phyloP scores from a whole-genome alignment of 1,140 invertebrate genomes.

The Elysia chlorotica region DNA sequence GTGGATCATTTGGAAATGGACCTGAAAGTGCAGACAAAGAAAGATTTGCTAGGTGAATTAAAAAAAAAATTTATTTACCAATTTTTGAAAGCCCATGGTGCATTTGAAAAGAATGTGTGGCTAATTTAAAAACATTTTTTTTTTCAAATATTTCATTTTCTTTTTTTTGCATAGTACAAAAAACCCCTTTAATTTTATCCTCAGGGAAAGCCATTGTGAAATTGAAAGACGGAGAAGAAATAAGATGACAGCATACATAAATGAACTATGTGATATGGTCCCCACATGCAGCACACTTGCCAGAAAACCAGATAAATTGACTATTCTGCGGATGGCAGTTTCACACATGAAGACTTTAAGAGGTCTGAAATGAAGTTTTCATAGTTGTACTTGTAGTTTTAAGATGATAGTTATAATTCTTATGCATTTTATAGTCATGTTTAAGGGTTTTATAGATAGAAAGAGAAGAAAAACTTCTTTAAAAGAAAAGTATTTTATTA shows the following conservation, averaged over 20 bases:
- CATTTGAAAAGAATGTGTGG: too few species aligned
- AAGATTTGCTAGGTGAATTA: slow-evolving; percentile 82
- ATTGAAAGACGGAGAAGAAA: slow-evolving; percentile 96
- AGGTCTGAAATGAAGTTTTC: too few species aligned
- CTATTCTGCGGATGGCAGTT: slow-evolving; percentile 98
- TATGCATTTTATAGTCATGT: too few species aligned
- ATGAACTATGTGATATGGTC: slow-evolving; percentile 99
- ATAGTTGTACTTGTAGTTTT: too few species aligned
- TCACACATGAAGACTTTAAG: slow-evolving; percentile 97
- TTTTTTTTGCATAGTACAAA: too few species aligned
- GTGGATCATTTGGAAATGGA: slow-evolving; percentile 52
- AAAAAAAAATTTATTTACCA: too few species aligned
- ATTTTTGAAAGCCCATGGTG: too few species aligned
- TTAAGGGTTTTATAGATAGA: not conserved
- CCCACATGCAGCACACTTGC: slow-evolving; percentile 97
- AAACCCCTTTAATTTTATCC: too few species aligned
- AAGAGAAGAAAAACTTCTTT: not conserved
- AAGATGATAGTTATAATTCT: too few species aligned
- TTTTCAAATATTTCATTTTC: too few species aligned
- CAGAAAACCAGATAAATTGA: slow-evolving; percentile 98
- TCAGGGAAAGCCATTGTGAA: slow-evolving; percentile 99
- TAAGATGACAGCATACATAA: slow-evolving; percentile 99
- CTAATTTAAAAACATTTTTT: too few species aligned
- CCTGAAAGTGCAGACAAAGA: slow-evolving; percentile 93
- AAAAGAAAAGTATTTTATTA: too few species aligned